Conservation (phyloP, 2,888 invertebrate genomes). For the Aporophyla lueneburgensis region DNA sequence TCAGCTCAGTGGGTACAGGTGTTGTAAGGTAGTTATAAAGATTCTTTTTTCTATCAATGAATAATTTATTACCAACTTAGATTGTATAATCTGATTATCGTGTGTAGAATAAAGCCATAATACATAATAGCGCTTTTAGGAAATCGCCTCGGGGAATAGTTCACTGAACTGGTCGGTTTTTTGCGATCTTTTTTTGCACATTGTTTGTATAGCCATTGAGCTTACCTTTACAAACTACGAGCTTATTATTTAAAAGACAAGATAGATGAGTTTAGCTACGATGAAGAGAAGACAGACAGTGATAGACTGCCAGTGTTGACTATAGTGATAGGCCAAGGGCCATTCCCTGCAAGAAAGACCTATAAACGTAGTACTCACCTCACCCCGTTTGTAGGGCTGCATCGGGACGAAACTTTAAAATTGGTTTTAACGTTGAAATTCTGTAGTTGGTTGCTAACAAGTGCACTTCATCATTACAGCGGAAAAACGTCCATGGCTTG, state of each 20-base stretch:
- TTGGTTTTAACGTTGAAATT: too few species aligned
- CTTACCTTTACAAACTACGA: background rate
- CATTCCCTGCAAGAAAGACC: too few species aligned
- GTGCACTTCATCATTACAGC: too few species aligned
- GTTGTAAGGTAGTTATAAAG: background rate
- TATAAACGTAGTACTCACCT: too few species aligned
- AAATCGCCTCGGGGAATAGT: slow-evolving; percentile 24
- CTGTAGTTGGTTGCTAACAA: too few species aligned
- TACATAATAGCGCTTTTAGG: slow-evolving; percentile 9
- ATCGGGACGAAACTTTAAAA: too few species aligned
- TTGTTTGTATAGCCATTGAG: background rate
- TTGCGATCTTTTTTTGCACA: slow-evolving; percentile 20
- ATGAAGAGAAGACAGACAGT: too few species aligned
- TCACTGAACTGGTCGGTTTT: slow-evolving; percentile 53
- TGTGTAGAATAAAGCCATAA: slow-evolving; percentile 18
- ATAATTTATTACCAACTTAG: slow-evolving; percentile 18
- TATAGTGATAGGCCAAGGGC: too few species aligned
- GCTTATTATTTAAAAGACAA: background rate
- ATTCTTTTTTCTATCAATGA: background rate
- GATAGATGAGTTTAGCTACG: too few species aligned
- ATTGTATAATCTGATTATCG: slow-evolving; percentile 36
- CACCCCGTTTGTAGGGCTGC: too few species aligned
- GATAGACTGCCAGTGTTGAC: too few species aligned
- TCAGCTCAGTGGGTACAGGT: background rate
- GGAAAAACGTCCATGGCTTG: too few species aligned